Evolutionary conservation across 2,113 vertebrate species (phyloP).

Genomic region (Andinoacara biseriatus): DNA sequence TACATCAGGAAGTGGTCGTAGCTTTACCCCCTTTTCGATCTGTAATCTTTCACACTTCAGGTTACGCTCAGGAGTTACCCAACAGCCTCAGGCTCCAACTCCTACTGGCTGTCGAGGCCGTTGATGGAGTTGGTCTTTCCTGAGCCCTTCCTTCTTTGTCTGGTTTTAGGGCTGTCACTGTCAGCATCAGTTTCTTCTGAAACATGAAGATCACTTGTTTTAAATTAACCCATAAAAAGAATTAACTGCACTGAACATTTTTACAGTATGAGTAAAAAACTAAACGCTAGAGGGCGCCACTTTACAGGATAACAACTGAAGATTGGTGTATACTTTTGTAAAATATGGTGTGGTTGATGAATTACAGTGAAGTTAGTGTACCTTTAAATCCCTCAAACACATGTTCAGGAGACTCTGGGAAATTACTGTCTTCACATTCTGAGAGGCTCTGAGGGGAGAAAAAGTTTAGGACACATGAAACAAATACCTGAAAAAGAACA

Average conservation of each 20-base stretch:
- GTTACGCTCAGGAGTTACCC: conserved; percentile 28
- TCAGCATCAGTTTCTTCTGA: conserved; percentile 61
- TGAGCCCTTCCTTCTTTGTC: conserved; percentile 50
- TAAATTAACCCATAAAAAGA: not conserved
- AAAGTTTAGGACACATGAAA: conserved; percentile 28
- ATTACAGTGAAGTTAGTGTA: conserved; percentile 42
- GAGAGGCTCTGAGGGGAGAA: conserved; percentile 70
- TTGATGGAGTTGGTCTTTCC: conserved; percentile 66
- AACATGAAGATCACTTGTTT: conserved; percentile 8
- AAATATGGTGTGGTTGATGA: not conserved
- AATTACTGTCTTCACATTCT: conserved; percentile 79
- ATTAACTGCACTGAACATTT: not conserved
- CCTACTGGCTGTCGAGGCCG: conserved; percentile 72
- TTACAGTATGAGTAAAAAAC: not conserved
- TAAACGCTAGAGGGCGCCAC: conserved; percentile 34
- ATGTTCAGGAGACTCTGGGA: conserved; percentile 61
- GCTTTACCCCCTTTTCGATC: conserved; percentile 17
- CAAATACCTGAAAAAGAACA: conserved; percentile 16
- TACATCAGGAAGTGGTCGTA: conserved; percentile 36
- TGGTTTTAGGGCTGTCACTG: conserved; percentile 30
- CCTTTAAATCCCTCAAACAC: conserved; percentile 64
- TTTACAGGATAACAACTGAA: conserved; percentile 2
- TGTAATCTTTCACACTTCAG: conserved; percentile 38
- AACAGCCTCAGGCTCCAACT: conserved; percentile 4
- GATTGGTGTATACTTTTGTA: not conserved